Evolutionary conservation across 2,888 invertebrate species (phyloP), one percentile per base, ranked within the genome.

Genomic region (Chrysina gloriosa): DNA sequence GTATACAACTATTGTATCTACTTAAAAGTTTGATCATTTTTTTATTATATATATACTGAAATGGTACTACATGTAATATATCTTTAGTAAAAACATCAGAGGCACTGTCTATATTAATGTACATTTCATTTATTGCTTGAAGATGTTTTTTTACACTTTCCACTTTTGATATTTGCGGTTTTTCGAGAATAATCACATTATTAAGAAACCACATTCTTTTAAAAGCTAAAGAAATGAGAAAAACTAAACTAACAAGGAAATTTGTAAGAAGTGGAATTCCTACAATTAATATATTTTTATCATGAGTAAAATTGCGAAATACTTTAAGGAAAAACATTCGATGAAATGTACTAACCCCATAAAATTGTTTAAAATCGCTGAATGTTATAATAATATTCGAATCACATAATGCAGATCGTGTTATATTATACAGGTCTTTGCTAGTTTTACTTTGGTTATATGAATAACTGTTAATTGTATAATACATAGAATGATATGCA

Each of bases 171-270:
- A 19, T 6, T 11, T 25, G 16, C 2, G 68, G 68, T 19, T 48
- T 42, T 31, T 69, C 68, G 11, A 69, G 50, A 9, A 69, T 27
- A 19, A 69, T 61, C 3, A 39, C 9, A 29, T 65, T 69, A 47
- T 52, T 69, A 70, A 68, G 71, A 66, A 72, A 79, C 72, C 71
- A 76, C 71, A 81, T 71, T 19, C 65, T 61, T 45, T 78, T 72
- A 71, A 76, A 81, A 11, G 71, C 69, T 56, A 72, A 71, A 9
- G 75, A 71, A 63, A 82, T 66, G 19, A 82, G 67, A 66, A 74
- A 79, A 64, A 82, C 70, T 54, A 83, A 65, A 9, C 81, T 79
- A 11, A 78, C 80, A 31, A 81, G 70, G 72, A 82, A 81, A 71
- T 79, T 77, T 4, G 81, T 82, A 16, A 80, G 65, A 48, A 82